Conservation (phyloP, 2,113 vertebrate species). For the Fregetta grallaria region DNA sequence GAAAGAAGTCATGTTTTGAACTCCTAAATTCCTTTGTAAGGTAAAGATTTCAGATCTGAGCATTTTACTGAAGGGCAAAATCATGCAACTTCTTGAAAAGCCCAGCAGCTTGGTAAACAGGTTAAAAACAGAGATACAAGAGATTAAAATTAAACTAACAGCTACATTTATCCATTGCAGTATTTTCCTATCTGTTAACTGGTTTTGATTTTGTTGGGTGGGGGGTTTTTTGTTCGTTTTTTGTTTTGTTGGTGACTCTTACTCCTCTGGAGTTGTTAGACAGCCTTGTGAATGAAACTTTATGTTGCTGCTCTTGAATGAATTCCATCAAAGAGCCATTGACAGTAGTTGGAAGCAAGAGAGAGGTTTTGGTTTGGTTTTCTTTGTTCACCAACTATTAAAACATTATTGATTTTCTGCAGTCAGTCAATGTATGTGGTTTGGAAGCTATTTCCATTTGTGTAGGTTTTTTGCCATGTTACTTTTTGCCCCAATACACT, state of each 20-base stretch:
- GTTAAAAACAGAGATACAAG: background rate
- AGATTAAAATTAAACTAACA: background rate
- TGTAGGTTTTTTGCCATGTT: background rate
- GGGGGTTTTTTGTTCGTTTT: background rate
- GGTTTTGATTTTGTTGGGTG: background rate
- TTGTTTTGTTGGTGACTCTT: background rate
- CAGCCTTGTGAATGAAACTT: background rate
- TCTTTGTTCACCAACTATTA: background rate
- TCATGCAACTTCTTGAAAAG: background rate
- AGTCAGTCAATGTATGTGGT: background rate
- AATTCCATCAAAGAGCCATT: background rate
- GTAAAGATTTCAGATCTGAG: background rate
- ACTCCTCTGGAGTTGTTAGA: background rate
- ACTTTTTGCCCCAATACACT: background rate
- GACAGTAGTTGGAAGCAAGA: background rate
- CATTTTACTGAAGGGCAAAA: background rate
- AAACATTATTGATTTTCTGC: slow-evolving; percentile 27
- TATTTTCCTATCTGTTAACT: background rate
- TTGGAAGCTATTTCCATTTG: background rate
- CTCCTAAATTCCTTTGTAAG: background rate
- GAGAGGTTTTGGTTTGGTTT: background rate
- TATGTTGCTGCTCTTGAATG: background rate
- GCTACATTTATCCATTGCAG: background rate
- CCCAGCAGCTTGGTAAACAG: background rate
- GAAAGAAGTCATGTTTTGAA: background rate